Base-by-base conservation (phyloP, 2,888 invertebrate genomes). In the Plutella xylostella region DNA sequence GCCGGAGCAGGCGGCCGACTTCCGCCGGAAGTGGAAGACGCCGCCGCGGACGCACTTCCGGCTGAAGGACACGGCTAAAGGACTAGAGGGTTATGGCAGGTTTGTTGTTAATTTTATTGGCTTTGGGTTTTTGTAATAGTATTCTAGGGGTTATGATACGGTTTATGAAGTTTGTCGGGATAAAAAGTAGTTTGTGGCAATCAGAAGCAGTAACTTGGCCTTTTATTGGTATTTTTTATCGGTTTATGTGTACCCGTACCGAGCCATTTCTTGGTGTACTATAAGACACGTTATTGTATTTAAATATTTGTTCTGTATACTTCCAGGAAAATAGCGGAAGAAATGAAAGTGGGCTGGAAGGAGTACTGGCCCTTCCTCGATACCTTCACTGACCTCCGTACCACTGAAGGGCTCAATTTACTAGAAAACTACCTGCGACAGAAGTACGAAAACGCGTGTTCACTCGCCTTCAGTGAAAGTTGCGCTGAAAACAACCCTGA, bases 281-380 rank as follows among this genome's bases (percentile, higher is more conserved):
- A n/a, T n/a, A n/a, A n/a, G n/a, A n/a, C n/a, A n/a, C n/a, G n/a
- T n/a, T n/a, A n/a, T n/a, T n/a, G n/a, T n/a, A n/a, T n/a, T n/a
- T n/a, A n/a, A n/a, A n/a, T n/a, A n/a, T n/a, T n/a, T n/a, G n/a
- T n/a, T n/a, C n/a, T n/a, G n/a, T n/a, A n/a, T n/a, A n/a, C 46
- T 68, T 65, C 15, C 68, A 90, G 91, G 59, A 82, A 86, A 52
- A 66, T 92, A 51, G 93, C 94, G 0, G 87, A 88, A 51, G 86
- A 92, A 66, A 87, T 89, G 67, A 86, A 90, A 44, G 86, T 94
- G 0, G 87, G 88, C 9, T 97, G 97, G 97, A 90, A 89, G 49
- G 97, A 98, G 63, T 94, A 94, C 73, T 98, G 97, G 97, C 90
- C 91, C 5, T 97, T 97, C 66, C 76, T 97, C 12, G 90, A 92